These are phyloP conservation scores for Oryzias melastigma DNA, from an alignment of 2,113 vertebrate genomes.

Conservation along the genomic window DNA sequence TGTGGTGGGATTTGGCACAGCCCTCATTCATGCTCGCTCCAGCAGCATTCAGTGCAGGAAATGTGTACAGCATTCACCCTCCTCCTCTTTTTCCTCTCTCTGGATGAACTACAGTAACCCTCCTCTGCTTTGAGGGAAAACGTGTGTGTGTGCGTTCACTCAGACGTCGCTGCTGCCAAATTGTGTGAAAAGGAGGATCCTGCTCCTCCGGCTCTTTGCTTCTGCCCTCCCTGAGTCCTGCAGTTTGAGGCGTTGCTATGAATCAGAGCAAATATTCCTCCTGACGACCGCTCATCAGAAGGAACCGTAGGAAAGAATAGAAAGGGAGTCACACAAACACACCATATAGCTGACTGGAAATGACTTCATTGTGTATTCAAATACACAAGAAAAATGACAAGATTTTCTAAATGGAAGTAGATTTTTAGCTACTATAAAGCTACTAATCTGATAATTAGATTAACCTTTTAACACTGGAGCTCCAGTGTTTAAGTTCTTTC, in stretches of 20 bases:
- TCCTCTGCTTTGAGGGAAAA: conserved; percentile 18
- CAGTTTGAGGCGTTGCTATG: conserved; percentile 54
- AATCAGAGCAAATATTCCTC: conserved; percentile 57
- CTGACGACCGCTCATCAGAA: conserved; percentile 37
- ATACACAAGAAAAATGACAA: rapidly evolving
- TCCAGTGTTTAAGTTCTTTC: too few species aligned
- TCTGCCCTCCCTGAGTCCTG: conserved; percentile 16
- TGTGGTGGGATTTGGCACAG: neutral
- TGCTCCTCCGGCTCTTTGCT: conserved; percentile 24
- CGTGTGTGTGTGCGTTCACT: conserved; percentile 26
- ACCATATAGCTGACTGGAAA: neutral
- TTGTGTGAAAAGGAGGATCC: conserved; percentile 19
- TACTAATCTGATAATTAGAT: too few species aligned
- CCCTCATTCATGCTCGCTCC: conserved; percentile 6
- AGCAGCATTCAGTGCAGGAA: conserved; percentile 31
- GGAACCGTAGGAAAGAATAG: neutral
- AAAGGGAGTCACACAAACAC: too few species aligned
- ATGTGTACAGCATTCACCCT: conserved; percentile 17
- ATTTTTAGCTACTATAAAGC: too few species aligned
- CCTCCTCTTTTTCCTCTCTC: conserved; percentile 1
- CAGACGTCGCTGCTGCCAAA: conserved; percentile 17
- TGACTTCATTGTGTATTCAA: neutral
- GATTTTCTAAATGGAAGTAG: neutral
- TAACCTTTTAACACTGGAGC: too few species aligned
- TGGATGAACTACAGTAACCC: conserved; percentile 51